Conservation (phyloP, 2,888 invertebrate species). For the Hirtodrosophila confusa region DNA sequence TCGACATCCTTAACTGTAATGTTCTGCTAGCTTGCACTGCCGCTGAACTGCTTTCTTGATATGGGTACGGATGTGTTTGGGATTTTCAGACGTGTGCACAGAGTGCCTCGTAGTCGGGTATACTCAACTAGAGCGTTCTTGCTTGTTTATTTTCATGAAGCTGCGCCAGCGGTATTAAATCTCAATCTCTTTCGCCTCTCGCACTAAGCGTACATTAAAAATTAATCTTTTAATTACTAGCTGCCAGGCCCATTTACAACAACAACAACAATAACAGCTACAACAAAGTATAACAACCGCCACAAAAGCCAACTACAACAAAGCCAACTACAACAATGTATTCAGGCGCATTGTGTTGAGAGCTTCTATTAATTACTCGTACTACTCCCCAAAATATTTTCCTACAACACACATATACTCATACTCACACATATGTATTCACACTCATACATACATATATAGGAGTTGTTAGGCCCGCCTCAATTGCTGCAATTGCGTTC, state of each 20-base stretch:
- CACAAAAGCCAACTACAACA: constrained; percentile 2
- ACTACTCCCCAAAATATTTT: constrained; percentile 27
- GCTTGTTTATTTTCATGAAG: constrained; percentile 32
- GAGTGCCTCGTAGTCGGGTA: too few relatives aligned
- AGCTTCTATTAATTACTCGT: constrained; percentile 51
- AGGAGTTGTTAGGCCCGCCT: constrained; percentile 32
- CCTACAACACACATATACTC: constrained; percentile 5
- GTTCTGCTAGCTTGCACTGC: too few relatives aligned
- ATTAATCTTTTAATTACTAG: constrained; percentile 76
- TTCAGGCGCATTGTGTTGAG: constrained; percentile 32
- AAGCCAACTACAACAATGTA: constrained; percentile 21
- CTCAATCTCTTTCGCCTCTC: constrained; percentile 25
- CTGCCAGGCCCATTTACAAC: constrained; percentile 28
- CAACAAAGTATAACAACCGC: background rate
- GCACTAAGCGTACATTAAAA: constrained; percentile 70
- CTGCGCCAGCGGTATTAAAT: constrained; percentile 19
- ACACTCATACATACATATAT: background rate
- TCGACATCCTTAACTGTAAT: too few relatives aligned
- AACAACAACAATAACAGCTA: constrained; percentile 18
- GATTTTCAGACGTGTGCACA: too few relatives aligned
- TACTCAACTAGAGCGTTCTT: too few relatives aligned
- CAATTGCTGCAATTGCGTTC: constrained; percentile 32
- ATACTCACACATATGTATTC: constrained; percentile 8
- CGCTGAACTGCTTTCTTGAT: too few relatives aligned
- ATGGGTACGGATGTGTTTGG: too few relatives aligned